phyloP scores from a whole-genome alignment of 2,113 vertebrate species.

The Tragulus kanchil region DNA sequence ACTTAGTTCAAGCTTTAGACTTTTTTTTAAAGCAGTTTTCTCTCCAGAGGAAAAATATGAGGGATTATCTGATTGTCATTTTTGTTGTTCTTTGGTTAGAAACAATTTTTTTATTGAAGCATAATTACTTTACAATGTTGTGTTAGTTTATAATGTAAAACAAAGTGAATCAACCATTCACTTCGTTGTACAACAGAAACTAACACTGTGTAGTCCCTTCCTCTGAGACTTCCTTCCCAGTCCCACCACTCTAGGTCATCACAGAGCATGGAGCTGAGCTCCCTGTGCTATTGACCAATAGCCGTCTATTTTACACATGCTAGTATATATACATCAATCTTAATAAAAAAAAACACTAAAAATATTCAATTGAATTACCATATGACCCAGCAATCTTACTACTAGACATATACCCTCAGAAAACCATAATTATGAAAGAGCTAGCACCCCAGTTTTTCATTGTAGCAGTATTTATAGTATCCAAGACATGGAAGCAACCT shows the following conservation, averaged over 20 bases:
- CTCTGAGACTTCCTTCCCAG: not conserved
- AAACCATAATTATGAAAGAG: not conserved
- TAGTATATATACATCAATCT: not conserved
- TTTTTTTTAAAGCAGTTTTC: not conserved
- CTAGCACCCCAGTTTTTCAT: not conserved
- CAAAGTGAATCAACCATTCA: not conserved
- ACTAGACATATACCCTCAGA: not conserved
- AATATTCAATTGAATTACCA: not conserved
- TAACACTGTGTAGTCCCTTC: not conserved
- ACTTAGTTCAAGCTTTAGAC: not conserved
- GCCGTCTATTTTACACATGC: not conserved
- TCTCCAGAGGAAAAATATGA: not conserved
- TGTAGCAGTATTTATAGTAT: not conserved
- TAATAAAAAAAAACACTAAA: not conserved
- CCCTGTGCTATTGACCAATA: not conserved
- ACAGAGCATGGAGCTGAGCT: not conserved
- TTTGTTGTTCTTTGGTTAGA: not conserved
- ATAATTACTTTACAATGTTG: not conserved
- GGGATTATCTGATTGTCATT: slow-evolving; percentile 12
- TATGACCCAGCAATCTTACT: not conserved
- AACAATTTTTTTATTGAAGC: not conserved
- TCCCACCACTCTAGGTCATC: not conserved
- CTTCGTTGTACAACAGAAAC: no score
- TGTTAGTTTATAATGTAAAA: not conserved
- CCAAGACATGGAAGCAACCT: not conserved